Base-by-base conservation (phyloP, 2,113 vertebrate genomes). In the Chinchilla lanigera region DNA sequence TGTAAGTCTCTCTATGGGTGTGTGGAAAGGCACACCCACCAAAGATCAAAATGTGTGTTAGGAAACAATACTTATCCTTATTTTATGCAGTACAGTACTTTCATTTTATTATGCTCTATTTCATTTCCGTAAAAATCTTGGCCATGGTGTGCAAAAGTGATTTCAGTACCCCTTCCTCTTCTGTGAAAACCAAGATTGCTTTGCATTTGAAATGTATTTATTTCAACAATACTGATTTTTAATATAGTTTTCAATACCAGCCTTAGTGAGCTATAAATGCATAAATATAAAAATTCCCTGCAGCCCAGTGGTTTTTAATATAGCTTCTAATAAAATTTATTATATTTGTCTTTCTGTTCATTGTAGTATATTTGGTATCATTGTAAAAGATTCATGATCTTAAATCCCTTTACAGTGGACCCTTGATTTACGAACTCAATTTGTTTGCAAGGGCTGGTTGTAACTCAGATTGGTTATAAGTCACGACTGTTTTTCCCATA, bases 151-250 rank as follows among this genome's bases (percentile, higher is more conserved):
- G 38, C 47, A 77, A 30, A 78, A 89, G 30, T 67, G 47, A 85
- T 87, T 75, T 81, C 44, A 84, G 19, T 73, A 44, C 16, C 5
- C 14, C 19, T 86, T 86, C 17, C 5, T 94, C 35, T 75, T 85
- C 41, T 60, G 17, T 88, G 77, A 88, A 93, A 93, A 41, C 41
- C n/a, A 38, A 89, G 44, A 77, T 77, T 47, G 7, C 56, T 41
- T 95, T 95, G 61, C n/a, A 89, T 82, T 81, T 91, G 52, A 85
- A 86, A 58, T 86, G 30, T 50, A 60, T 69, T 91, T 92, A 50
- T 92, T 22, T 50, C 20, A 83, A 93, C 4, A 65, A 33, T 85
- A 33, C 61, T 92, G 41, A 78, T 90, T 96, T 95, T 96, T 61
- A 75, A 65, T 86, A 86, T 35, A 69, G 16, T 26, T 83, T 71